Evolutionary conservation across 2,113 vertebrate species (phyloP).

Genomic region (Lophochroa leadbeateri): DNA sequence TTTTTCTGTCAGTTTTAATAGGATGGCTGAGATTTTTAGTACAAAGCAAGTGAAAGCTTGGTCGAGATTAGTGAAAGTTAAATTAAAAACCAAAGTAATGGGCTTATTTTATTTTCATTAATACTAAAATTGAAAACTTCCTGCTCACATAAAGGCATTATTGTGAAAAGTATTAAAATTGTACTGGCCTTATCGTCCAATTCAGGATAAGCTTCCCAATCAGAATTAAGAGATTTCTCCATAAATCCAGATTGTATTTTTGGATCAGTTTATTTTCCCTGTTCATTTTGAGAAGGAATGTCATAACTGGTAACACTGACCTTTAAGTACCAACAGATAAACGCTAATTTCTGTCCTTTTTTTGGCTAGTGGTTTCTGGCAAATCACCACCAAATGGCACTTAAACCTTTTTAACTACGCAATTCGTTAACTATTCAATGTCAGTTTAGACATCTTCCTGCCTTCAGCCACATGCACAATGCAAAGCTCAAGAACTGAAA

Average conservation of each 20-base stretch:
- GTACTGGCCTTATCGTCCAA: not conserved
- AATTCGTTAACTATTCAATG: not conserved
- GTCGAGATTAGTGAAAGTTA: not conserved
- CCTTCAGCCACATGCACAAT: not conserved
- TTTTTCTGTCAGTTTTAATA: not conserved
- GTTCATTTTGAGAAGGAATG: not conserved
- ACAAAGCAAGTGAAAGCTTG: not conserved
- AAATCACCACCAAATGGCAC: not conserved
- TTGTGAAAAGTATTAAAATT: not conserved
- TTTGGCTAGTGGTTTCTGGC: not conserved
- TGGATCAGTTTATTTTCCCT: not conserved
- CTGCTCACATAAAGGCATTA: not conserved
- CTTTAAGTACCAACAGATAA: not conserved
- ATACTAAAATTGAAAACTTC: not conserved
- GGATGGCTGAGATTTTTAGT: not conserved
- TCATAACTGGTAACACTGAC: not conserved
- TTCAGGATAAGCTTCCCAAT: not conserved
- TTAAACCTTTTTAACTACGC: not conserved
- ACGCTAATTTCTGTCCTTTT: not conserved
- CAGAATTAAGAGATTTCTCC: not conserved
- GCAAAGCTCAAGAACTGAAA: not conserved
- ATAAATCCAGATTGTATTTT: not conserved
- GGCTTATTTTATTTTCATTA: not conserved
- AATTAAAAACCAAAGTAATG: not conserved
- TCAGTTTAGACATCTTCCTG: not conserved